Base-by-base conservation (phyloP, 2,797 vertebrate species). In the Sphenopsis melanotis region DNA sequence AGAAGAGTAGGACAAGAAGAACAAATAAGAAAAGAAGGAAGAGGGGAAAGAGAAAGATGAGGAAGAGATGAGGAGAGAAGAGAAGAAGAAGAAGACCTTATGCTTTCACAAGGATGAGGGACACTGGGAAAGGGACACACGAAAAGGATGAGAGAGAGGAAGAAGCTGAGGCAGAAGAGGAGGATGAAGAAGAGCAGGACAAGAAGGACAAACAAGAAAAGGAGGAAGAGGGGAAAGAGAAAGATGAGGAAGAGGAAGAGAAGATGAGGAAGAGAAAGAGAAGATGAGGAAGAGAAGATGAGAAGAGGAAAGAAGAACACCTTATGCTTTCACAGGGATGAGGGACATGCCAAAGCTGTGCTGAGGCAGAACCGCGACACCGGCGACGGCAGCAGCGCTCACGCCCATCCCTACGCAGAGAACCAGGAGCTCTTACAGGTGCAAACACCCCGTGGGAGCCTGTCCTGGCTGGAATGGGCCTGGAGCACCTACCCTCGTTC, bases 401-500 rank as follows among this genome's bases (percentile, higher is more conserved):
- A 5, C 11, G 7, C 65, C 61, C 61, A 41, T 0, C 75, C 34
- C 44, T 4, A 2, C 8, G 1, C 13, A 44, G 11, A 22, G 17
- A 5, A 47, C 30, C 42, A 2, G 49, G 7, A 0, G 3, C 26
- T 63, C 1, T 0, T 0, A 2, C 3, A 3, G 30, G 30, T 2
- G 17, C 1, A 3, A 8, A 24, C 32, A 5, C 2, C 8, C 0
- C 0, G 2, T 2, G 46, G 47, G 22, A 47, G 21, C 27, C 34
- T 0, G 1, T 5, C 22, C 4, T 0, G 12, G 59, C 2, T 2
- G 76, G 44, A 6, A 3, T 3, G 18, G 32, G 1, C 15, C 41
- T 0, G 2, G 3, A 14, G 70, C 49, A 29, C 83, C 4, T 98
- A 99, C 99, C 99, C 98, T 99, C 99, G 0, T 98, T 99, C 92